phyloP scores from a whole-genome alignment of 2,797 vertebrate species.

The Silurus aristotelis region DNA sequence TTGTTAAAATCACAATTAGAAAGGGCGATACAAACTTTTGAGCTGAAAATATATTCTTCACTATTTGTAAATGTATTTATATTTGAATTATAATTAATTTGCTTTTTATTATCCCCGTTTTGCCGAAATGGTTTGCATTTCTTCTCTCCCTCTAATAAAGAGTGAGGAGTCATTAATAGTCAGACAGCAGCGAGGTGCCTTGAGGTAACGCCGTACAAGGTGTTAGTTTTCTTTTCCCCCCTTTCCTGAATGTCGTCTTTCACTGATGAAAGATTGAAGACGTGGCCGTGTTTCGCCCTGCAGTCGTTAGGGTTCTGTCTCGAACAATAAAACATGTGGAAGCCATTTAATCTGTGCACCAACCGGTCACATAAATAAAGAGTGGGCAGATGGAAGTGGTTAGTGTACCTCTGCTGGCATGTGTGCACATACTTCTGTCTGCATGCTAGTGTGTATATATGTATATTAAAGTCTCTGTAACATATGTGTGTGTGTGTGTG shows the following conservation, averaged over 20 bases:
- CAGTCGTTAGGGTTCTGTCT: slow-evolving; percentile 48
- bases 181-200: neutral
- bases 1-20: neutral
- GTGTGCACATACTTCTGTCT: slow-evolving; percentile 22
- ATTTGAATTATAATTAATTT: no score
- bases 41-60: neutral
- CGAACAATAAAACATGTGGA: slow-evolving; percentile 51
- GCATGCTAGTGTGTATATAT: neutral
- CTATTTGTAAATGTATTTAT: neutral
- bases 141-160: neutral
- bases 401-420: slow-evolving; percentile 47
- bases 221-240: neutral
- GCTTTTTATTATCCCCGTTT: no score
- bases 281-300: slow-evolving; percentile 38
- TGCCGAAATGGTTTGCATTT: neutral
- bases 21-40: neutral
- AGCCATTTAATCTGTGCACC: slow-evolving; percentile 50
- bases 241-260: slow-evolving; percentile 1
- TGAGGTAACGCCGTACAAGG: neutral
- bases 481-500: neutral
- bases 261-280: slow-evolving; percentile 19
- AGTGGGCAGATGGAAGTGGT: slow-evolving; percentile 55
- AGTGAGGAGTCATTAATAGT: slow-evolving; percentile 3
- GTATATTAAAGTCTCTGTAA: neutral
- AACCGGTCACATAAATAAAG: slow-evolving; percentile 54